phyloP scores from a whole-genome alignment of 2,888 invertebrate species.

The Coenonympha glycerion region DNA sequence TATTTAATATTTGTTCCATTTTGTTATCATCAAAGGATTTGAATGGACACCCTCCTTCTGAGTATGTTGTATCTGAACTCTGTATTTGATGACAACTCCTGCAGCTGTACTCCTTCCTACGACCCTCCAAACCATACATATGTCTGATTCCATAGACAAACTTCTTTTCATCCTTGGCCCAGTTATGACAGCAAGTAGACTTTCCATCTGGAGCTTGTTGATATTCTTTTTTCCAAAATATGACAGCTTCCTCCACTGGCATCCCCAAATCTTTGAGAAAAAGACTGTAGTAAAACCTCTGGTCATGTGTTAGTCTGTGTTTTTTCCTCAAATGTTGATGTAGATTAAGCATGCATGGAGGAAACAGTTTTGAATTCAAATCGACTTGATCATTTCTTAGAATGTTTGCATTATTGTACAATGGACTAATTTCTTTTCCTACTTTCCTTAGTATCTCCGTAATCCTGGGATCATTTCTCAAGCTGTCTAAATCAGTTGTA shows the following conservation, averaged over 20 bases:
- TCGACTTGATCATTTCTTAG: constrained; percentile 61
- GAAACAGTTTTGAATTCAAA: constrained; percentile 60
- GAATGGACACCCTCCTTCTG: constrained; percentile 80
- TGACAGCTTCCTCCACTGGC: constrained; percentile 77
- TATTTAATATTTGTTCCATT: constrained; percentile 51
- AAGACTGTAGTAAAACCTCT: constrained; percentile 79
- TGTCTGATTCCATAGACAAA: constrained; percentile 82
- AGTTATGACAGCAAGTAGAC: constrained; percentile 77
- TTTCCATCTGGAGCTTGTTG: constrained; percentile 59
- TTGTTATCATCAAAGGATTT: constrained; percentile 70
- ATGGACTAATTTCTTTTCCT: constrained; percentile 28
- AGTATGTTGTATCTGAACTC: constrained; percentile 61
- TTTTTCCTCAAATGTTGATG: constrained; percentile 68
- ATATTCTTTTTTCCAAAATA: constrained; percentile 81
- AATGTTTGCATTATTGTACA: constrained; percentile 29
- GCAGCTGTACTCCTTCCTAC: constrained; percentile 76
- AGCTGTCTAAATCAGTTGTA: constrained; percentile 38
- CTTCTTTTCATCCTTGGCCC: constrained; percentile 78
- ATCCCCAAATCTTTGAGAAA: constrained; percentile 84
- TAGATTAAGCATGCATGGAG: constrained; percentile 80
- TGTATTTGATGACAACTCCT: constrained; percentile 78
- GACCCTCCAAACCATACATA: constrained; percentile 83
- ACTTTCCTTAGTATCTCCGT: constrained; percentile 47
- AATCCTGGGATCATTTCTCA: constrained; percentile 57
- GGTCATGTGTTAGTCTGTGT: constrained; percentile 80